These are phyloP conservation scores for Holcopasites calliopsidis DNA, from an alignment of 1,140 invertebrate species.

Conservation along the genomic window DNA sequence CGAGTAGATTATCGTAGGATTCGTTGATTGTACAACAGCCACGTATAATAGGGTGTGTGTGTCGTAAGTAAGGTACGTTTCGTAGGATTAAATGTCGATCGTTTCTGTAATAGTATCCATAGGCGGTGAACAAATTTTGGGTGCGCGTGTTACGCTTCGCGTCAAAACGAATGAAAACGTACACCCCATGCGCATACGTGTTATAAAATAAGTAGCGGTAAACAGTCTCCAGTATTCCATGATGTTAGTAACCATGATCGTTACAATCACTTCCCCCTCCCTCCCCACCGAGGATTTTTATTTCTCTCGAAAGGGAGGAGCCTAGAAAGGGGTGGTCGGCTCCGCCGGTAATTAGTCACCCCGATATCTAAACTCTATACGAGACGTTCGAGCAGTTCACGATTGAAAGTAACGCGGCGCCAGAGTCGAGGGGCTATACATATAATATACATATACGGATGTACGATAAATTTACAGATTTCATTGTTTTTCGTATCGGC, in stretches of 20 bases:
- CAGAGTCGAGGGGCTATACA: slow-evolving; percentile 34
- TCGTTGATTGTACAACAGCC: slow-evolving; percentile 51
- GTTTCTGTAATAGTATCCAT: slow-evolving; percentile 49
- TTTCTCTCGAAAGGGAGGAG: slow-evolving; percentile 12
- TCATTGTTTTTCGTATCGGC: slow-evolving; percentile 75
- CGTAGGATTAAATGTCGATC: slow-evolving; percentile 56
- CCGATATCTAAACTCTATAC: background rate
- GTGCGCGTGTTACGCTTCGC: background rate
- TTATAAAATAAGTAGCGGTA: slow-evolving; percentile 32
- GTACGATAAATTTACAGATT: too few relatives aligned
- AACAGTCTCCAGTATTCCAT: slow-evolving; percentile 65
- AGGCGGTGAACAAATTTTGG: slow-evolving; percentile 7
- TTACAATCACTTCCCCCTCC: slow-evolving; percentile 49
- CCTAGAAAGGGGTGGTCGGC: background rate
- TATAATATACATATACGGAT: too few relatives aligned
- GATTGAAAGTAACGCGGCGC: slow-evolving; percentile 58
- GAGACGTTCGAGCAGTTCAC: slow-evolving; percentile 38
- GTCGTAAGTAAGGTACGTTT: slow-evolving; percentile 55
- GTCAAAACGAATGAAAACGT: background rate
- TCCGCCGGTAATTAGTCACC: background rate
- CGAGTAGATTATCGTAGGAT: slow-evolving; percentile 37
- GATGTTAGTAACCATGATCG: slow-evolving; percentile 64
- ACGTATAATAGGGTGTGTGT: slow-evolving; percentile 54
- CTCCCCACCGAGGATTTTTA: slow-evolving; percentile 25
- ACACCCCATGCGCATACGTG: too few relatives aligned